A percentile compares a stretch with the other conserved stretches of the same genome.
phyloP scores from a whole-genome alignment of 2,888 invertebrate species.

The Gonocerus acuteangulatus region DNA sequence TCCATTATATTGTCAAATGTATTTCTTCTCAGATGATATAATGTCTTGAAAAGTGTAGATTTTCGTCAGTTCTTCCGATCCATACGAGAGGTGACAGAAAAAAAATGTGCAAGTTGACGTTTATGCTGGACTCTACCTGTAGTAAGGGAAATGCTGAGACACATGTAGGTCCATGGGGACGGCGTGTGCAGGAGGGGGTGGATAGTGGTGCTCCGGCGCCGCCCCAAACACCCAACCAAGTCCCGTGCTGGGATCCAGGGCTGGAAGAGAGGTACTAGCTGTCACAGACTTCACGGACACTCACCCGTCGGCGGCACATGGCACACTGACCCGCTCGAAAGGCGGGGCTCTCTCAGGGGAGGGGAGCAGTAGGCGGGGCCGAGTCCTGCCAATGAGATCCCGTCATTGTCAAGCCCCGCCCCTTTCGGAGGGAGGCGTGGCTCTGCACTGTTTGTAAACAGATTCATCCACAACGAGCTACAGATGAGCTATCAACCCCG shows the following conservation, averaged over 20 bases:
- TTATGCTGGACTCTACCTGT: conserved; percentile 56
- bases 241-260: conserved; percentile 32
- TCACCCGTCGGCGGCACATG: conserved; percentile 17
- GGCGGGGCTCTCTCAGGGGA: conserved; percentile 11
- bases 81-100: no score
- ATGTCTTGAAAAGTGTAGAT: no score
- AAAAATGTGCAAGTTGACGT: no score
- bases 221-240: conserved; percentile 50
- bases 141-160: conserved; percentile 84
- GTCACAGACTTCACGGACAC: background rate
- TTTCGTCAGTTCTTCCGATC: no score
- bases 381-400: background rate
- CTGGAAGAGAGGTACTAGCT: background rate
- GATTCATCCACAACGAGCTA: conserved; percentile 3
- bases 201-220: conserved; percentile 49
- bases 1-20: no score
- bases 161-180: conserved; percentile 80
- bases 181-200: conserved; percentile 46
- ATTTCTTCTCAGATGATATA: no score
- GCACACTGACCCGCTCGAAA: conserved; percentile 13
- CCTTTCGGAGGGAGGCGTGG: background rate
- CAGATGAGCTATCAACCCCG: conserved; percentile 6
- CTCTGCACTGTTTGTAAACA: conserved; percentile 18
- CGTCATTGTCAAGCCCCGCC: background rate
- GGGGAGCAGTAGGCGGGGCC: background rate